phyloP scores from a whole-genome alignment of 2,113 vertebrate genomes.

The Chamaetylas fuelleborni region DNA sequence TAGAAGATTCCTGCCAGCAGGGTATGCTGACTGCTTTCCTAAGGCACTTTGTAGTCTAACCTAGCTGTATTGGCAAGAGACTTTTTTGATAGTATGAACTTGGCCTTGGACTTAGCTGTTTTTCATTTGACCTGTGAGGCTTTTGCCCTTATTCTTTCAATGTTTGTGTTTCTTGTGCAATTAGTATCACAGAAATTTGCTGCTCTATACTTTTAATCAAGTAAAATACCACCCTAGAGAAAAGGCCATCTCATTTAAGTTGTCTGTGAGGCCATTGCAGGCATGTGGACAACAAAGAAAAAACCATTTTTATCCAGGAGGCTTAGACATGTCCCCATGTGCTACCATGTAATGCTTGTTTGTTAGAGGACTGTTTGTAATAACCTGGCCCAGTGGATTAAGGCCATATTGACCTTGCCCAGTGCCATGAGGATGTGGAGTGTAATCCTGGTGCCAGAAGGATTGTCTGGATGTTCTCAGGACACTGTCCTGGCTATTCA shows the following conservation, averaged over 20 bases:
- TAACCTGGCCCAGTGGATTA: neutral
- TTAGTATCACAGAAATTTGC: neutral
- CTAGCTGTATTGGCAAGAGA: neutral
- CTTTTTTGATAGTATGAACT: neutral
- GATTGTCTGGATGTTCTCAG: neutral
- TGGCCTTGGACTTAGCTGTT: neutral
- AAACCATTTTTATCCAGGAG: rapidly evolving
- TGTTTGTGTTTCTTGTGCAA: neutral
- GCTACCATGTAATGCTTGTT: neutral
- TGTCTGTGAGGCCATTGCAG: neutral
- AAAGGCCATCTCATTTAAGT: neutral
- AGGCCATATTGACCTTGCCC: neutral
- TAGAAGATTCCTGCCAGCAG: neutral
- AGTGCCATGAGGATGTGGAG: neutral
- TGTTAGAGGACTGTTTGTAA: neutral
- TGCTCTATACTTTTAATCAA: neutral
- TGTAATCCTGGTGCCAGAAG: neutral
- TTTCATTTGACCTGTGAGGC: neutral
- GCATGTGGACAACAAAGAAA: neutral
- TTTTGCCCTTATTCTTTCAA: neutral
- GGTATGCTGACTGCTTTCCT: neutral
- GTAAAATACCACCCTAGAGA: neutral
- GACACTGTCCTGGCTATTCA: neutral
- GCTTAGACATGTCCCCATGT: rapidly evolving
- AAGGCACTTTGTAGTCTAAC: neutral